A percentile compares a stretch with the other conserved stretches of the same genome.
Evolutionary conservation across 2,797 vertebrate species (phyloP).

Genomic region (Hoplostethus mediterraneus): DNA sequence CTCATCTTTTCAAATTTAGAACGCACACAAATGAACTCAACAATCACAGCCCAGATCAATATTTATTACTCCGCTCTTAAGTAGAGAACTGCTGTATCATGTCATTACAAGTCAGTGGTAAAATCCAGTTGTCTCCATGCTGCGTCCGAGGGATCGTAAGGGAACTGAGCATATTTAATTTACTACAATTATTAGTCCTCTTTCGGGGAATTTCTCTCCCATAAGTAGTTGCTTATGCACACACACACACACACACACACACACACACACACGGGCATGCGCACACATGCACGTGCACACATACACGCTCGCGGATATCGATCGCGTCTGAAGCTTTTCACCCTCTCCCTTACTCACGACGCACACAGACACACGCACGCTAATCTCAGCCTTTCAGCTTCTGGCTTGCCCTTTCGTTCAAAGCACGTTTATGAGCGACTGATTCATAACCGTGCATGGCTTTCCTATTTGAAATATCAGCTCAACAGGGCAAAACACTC

Average conservation of each 20-base stretch:
- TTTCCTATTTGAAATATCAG: slow-evolving; percentile 46
- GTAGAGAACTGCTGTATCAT: too few species aligned
- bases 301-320: slow-evolving; percentile 28
- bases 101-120: background rate
- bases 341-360: slow-evolving; percentile 13
- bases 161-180: slow-evolving; percentile 5
- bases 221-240: background rate
- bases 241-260: slow-evolving; percentile 2
- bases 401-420: slow-evolving; percentile 51
- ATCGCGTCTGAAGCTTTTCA: slow-evolving; percentile 52
- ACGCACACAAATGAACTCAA: too few species aligned
- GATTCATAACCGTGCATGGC: slow-evolving; percentile 28
- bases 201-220: background rate
- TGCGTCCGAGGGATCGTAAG: background rate
- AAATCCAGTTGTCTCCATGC: slow-evolving; percentile 5
- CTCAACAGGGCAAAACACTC: slow-evolving; percentile 39
- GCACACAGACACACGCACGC: slow-evolving; percentile 28
- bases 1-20: too few species aligned
- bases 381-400: slow-evolving; percentile 46
- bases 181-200: slow-evolving; percentile 6
- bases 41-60: too few species aligned
- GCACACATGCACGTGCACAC: too few species aligned
- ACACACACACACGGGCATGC: too few species aligned
- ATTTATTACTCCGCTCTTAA: too few species aligned
- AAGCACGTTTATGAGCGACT: slow-evolving; percentile 47